These are phyloP conservation scores for Cataglyphis rosenhaueri DNA, from an alignment of 2,888 invertebrate genomes.

Conservation along the genomic window DNA sequence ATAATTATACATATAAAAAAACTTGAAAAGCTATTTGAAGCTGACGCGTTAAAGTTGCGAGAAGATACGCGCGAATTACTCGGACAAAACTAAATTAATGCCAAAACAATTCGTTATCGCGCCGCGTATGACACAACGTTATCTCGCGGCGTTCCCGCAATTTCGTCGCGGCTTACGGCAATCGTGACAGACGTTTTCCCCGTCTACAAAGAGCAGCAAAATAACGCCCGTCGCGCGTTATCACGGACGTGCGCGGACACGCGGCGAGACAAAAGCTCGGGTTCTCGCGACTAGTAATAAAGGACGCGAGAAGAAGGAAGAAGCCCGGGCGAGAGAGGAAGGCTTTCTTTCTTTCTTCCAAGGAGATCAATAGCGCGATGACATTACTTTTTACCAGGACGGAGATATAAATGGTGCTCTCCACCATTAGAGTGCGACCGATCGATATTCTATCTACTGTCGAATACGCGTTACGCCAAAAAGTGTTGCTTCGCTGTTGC, in stretches of 20 bases:
- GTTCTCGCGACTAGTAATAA: slow-evolving; percentile 47
- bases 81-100: not conserved
- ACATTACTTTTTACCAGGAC: slow-evolving; percentile 52
- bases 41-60: not conserved
- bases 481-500: slow-evolving; percentile 34
- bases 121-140: not conserved
- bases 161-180: slow-evolving; percentile 22
- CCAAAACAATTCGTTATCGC: slow-evolving; percentile 1
- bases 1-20: not conserved
- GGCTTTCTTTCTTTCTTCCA: slow-evolving; percentile 35
- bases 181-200: slow-evolving; percentile 42
- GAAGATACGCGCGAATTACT: not conserved
- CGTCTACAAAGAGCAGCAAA: slow-evolving; percentile 34
- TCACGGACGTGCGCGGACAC: slow-evolving; percentile 32
- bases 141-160: not conserved
- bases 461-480: slow-evolving; percentile 44
- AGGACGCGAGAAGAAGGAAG: slow-evolving; percentile 24
- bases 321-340: not conserved
- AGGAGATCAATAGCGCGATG: slow-evolving; percentile 51
- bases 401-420: slow-evolving; percentile 53
- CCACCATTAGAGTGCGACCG: slow-evolving; percentile 47
- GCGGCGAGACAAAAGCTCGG: slow-evolving; percentile 44
- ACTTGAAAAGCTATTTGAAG: not conserved
- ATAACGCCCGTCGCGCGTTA: slow-evolving; percentile 30
- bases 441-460: slow-evolving; percentile 54